Conservation (phyloP, 2,797 vertebrate genomes). For the Oryzias sinensis region DNA sequence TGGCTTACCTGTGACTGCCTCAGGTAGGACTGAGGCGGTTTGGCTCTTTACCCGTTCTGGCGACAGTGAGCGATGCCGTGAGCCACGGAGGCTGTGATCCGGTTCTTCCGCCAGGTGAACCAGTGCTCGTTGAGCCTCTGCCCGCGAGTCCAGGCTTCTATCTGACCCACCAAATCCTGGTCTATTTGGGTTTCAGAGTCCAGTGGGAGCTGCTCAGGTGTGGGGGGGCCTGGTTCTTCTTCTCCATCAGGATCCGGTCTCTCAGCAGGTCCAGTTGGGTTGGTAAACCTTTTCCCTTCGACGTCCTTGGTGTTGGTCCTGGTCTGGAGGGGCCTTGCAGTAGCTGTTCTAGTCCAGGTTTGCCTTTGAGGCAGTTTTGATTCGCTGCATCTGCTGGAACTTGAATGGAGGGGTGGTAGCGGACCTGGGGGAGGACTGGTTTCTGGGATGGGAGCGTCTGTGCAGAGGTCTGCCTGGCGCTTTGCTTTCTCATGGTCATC, state of each 20-base stretch:
- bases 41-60: conserved; percentile 64
- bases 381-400: background rate
- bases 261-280: background rate
- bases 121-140: conserved; percentile 77
- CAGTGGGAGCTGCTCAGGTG: conserved; percentile 24
- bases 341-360: background rate
- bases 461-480: background rate
- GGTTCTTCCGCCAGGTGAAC: conserved; percentile 79
- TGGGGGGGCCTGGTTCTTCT: background rate
- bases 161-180: conserved; percentile 31
- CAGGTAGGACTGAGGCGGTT: conserved; percentile 76
- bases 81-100: conserved; percentile 81
- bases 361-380: conserved; percentile 3
- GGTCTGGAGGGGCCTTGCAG: background rate
- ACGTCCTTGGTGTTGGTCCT: background rate
- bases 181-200: conserved; percentile 33
- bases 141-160: conserved; percentile 79
- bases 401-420: conserved; percentile 55
- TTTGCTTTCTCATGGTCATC: conserved; percentile 10
- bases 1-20: conserved; percentile 62
- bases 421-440: conserved; percentile 20
- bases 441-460: background rate
- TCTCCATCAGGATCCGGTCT: conserved; percentile 4
- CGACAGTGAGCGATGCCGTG: conserved; percentile 73
- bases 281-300: background rate